phyloP scores from a whole-genome alignment of 2,113 vertebrate species.

The Brienomyrus longianalis region DNA sequence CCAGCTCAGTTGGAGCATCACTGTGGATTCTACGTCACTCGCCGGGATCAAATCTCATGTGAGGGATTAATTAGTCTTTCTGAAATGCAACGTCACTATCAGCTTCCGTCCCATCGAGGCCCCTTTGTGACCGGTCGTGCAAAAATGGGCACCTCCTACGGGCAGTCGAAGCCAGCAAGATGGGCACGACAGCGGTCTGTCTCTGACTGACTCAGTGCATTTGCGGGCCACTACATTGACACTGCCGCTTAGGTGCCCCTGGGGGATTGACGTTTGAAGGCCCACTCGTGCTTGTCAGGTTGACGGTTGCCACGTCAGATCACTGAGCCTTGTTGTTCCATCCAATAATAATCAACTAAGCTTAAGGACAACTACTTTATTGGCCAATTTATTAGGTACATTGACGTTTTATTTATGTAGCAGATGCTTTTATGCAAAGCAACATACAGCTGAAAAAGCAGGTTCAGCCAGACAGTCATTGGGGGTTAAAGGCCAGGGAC shows the following conservation, averaged over 20 bases:
- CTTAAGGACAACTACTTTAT: neutral
- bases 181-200: slow-evolving; percentile 28
- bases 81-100: slow-evolving; percentile 36
- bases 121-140: slow-evolving; percentile 29
- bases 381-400: neutral
- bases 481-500: neutral
- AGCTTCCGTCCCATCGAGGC: slow-evolving; percentile 42
- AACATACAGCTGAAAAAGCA: neutral
- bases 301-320: neutral
- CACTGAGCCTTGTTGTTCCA: neutral
- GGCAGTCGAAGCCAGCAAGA: slow-evolving; percentile 33
- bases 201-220: neutral
- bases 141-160: neutral
- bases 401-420: neutral
- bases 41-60: slow-evolving; percentile 5
- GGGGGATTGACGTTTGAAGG: neutral
- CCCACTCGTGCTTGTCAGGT: neutral
- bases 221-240: neutral
- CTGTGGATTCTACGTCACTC: slow-evolving; percentile 35
- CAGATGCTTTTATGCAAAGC: neutral
- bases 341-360: neutral
- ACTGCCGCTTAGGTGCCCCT: neutral
- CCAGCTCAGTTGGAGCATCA: slow-evolving; percentile 54
- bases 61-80: slow-evolving; percentile 46
- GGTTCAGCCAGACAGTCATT: neutral